phyloP scores from a whole-genome alignment of 2,113 vertebrate species.

The Microcebus tavaratra region DNA sequence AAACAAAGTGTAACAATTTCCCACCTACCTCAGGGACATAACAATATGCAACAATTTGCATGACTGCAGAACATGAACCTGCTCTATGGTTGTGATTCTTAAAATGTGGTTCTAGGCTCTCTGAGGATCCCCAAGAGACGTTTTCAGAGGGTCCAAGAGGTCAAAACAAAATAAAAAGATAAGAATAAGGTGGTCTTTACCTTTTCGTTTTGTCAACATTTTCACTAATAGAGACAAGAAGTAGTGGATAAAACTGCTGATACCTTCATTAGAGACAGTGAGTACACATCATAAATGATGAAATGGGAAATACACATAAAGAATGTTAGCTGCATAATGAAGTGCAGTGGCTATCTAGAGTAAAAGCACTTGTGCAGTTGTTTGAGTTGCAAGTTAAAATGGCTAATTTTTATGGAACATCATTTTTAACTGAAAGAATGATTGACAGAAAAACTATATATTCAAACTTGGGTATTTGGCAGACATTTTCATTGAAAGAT shows the following conservation, averaged over 20 bases:
- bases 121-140: too few relatives aligned
- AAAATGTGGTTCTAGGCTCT: neutral
- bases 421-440: neutral
- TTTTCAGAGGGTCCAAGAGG: neutral
- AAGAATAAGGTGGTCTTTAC: neutral
- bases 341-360: neutral
- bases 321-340: neutral
- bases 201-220: neutral
- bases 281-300: neutral
- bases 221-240: neutral
- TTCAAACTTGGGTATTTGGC: neutral
- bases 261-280: neutral
- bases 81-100: neutral
- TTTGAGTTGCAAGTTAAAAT: neutral
- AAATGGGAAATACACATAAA: neutral
- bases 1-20: neutral
- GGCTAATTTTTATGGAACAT: neutral
- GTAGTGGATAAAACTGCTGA: neutral
- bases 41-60: neutral
- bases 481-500: slow-evolving; percentile 14
- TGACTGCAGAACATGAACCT: neutral
- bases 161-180: neutral
- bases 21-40: neutral
- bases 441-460: neutral
- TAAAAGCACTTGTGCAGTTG: neutral